Conservation (phyloP, 2,113 vertebrate species). For the Delphinus delphis region DNA sequence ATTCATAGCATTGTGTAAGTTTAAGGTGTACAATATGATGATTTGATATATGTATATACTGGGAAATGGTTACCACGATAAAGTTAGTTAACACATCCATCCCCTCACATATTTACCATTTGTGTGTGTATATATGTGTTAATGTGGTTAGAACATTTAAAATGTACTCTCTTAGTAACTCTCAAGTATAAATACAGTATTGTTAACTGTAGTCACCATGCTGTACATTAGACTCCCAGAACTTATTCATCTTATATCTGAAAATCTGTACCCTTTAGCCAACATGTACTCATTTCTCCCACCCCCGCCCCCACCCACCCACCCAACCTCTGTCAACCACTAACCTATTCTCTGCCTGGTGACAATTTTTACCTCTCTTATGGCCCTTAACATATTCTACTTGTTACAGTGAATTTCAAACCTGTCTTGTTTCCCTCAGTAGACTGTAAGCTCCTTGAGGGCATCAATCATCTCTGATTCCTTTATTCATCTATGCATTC, state of each 20-base stretch:
- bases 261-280: not conserved
- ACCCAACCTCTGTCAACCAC: not conserved
- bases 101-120: not conserved
- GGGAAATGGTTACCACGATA: not conserved
- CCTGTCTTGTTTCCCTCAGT: not conserved
- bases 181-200: not conserved
- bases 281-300: not conserved
- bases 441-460: not conserved
- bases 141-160: not conserved
- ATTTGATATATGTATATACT: not conserved
- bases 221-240: not conserved
- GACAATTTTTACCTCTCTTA: not conserved
- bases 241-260: not conserved
- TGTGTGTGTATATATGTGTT: not conserved
- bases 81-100: not conserved
- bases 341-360: not conserved
- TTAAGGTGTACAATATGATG: not conserved
- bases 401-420: not conserved
- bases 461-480: not conserved
- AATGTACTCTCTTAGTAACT: not conserved
- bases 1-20: not conserved
- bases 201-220: not conserved
- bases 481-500: not conserved
- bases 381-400: not conserved
- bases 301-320: rapidly evolving